phyloP scores from a whole-genome alignment of 2,797 vertebrate genomes.

The Florisuga fusca region DNA sequence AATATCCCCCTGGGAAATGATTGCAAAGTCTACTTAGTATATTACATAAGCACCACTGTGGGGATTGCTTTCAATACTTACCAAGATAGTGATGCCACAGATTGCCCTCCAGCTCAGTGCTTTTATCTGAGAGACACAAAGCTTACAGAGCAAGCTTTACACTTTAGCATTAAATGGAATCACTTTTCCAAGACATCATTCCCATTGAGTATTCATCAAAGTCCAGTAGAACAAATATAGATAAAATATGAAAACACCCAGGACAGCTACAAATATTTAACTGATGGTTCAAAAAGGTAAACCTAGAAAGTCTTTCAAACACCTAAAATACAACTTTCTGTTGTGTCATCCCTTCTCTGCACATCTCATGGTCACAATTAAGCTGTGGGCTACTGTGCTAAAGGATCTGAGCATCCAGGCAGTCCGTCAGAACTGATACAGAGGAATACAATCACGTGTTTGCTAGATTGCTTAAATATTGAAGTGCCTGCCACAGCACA shows the following conservation, averaged over 20 bases:
- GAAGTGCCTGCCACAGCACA: neutral
- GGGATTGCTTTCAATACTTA: neutral
- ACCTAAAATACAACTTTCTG: neutral
- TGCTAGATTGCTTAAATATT: neutral
- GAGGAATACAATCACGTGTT: slow-evolving; percentile 21
- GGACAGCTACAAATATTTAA: neutral
- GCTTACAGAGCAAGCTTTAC: neutral
- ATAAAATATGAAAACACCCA: neutral
- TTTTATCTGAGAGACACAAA: neutral
- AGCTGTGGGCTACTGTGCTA: neutral
- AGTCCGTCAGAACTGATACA: neutral
- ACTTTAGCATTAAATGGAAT: neutral
- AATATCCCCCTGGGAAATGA: neutral
- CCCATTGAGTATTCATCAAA: neutral
- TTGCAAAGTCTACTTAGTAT: neutral
- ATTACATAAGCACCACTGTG: neutral
- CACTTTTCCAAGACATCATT: neutral
- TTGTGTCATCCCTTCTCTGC: neutral
- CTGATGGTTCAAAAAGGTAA: neutral
- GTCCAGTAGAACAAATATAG: neutral
- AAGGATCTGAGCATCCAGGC: neutral
- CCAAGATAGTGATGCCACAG: neutral
- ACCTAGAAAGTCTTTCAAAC: neutral
- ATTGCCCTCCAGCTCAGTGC: neutral
- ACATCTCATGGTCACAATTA: neutral